phyloP scores from a whole-genome alignment of 2,113 vertebrate genomes.

The Mesitornis unicolor region DNA sequence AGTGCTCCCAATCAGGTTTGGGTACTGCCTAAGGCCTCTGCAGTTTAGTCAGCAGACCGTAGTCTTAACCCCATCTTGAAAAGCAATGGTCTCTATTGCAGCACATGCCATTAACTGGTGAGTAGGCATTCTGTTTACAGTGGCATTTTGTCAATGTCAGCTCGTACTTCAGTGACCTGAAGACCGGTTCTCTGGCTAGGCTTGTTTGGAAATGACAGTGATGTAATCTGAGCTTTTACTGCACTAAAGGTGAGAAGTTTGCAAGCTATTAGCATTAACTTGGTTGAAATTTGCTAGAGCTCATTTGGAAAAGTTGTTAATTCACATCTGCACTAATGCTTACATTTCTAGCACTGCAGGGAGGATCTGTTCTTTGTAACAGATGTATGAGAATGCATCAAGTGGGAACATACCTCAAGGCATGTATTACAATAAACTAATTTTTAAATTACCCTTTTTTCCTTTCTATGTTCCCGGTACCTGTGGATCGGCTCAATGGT shows the following conservation, averaged over 20 bases:
- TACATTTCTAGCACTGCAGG: conserved; percentile 82
- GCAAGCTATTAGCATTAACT: conserved; percentile 72
- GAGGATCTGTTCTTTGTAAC: conserved; percentile 83
- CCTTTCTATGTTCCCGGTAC: conserved; percentile 99
- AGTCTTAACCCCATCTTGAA: conserved; percentile 77
- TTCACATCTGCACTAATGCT: conserved; percentile 83
- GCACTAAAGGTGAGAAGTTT: conserved; percentile 70
- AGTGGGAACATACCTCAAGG: conserved; percentile 86
- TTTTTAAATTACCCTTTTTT: conserved; percentile 99
- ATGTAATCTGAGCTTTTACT: conserved; percentile 62
- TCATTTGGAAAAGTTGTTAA: conserved; percentile 77
- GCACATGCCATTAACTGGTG: conserved; percentile 80
- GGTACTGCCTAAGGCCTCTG: conserved; percentile 74
- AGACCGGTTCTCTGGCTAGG: conserved; percentile 65
- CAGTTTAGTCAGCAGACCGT: conserved; percentile 76
- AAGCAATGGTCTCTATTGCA: conserved; percentile 78
- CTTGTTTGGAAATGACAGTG: conserved; percentile 68
- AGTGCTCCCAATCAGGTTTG: conserved; percentile 73
- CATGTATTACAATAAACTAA: conserved; percentile 87
- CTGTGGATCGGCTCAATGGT: conserved; percentile 99
- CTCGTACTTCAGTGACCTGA: conserved; percentile 65
- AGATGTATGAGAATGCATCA: conserved; percentile 85
- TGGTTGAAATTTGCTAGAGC: conserved; percentile 79
- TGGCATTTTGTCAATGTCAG: conserved; percentile 63
- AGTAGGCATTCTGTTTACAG: conserved; percentile 75